phyloP scores from a whole-genome alignment of 2,888 invertebrate genomes.

The Apotomis betuletana region DNA sequence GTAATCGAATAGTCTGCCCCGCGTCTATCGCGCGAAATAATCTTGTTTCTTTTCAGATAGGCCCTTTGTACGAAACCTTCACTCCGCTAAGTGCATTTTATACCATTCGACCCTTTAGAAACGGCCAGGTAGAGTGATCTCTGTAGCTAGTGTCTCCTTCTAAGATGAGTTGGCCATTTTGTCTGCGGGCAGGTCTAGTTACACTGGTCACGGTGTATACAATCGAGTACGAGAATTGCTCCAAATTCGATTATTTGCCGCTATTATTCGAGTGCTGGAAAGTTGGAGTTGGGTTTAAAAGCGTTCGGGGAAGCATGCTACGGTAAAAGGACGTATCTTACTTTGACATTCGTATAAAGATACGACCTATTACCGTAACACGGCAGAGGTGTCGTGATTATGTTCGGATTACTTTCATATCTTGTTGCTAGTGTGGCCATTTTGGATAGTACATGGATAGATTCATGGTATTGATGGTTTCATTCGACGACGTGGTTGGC shows the following conservation, averaged over 20 bases:
- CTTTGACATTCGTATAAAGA: too few relatives aligned
- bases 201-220: slow-evolving; percentile 50
- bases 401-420: slow-evolving; percentile 61
- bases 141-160: slow-evolving; percentile 1
- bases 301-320: slow-evolving; percentile 49
- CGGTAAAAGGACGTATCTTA: too few relatives aligned
- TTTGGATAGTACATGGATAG: not conserved
- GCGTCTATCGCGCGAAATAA: slow-evolving; percentile 63
- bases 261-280: slow-evolving; percentile 67
- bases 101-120: slow-evolving; percentile 65
- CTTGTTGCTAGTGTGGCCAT: slow-evolving; percentile 7
- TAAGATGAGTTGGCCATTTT: not conserved
- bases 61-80: slow-evolving; percentile 64
- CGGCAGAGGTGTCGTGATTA: slow-evolving; percentile 51
- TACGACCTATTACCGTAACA: too few relatives aligned
- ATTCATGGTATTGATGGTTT: not conserved
- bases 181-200: slow-evolving; percentile 45
- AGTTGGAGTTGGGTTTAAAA: slow-evolving; percentile 62
- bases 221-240: slow-evolving; percentile 65
- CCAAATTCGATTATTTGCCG: slow-evolving; percentile 72
- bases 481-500: too few relatives aligned
- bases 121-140: slow-evolving; percentile 52
- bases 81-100: slow-evolving; percentile 72
- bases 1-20: slow-evolving; percentile 52
- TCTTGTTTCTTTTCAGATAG: slow-evolving; percentile 60